These are phyloP conservation scores for Paelopatides confundens DNA, from an alignment of 53 echinoderm and acorn worm genomes.

Conservation along the genomic window DNA sequence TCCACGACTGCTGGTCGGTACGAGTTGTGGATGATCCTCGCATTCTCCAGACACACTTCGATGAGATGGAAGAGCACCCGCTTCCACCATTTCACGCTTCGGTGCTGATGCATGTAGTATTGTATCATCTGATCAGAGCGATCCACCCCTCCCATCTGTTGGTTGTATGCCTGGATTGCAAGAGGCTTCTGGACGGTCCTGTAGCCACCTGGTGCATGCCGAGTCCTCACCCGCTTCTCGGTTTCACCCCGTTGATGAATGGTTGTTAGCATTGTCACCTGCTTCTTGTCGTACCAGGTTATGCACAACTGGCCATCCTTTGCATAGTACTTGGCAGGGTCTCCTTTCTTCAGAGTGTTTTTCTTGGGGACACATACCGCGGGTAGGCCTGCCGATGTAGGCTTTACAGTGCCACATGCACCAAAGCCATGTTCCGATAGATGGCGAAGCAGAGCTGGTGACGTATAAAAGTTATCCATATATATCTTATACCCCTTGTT, in stretches of 20 bases:
- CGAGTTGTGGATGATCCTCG: background rate
- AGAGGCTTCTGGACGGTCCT: background rate
- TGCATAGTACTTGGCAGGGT: background rate
- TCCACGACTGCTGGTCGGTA: background rate
- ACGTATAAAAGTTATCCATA: constrained; percentile 29
- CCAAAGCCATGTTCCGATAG: background rate
- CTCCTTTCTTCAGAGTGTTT: constrained; percentile 8
- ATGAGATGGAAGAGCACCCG: background rate
- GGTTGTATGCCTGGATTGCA: background rate
- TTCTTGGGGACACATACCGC: constrained; percentile 19
- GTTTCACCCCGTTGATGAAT: background rate
- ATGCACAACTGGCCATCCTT: constrained; percentile 3
- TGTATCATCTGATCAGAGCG: constrained; percentile 19
- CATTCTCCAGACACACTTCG: background rate
- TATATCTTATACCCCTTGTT: constrained; percentile 36
- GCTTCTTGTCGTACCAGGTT: constrained; percentile 33
- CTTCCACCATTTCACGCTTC: constrained; percentile 20
- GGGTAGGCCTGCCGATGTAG: background rate
- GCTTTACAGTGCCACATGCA: constrained; percentile 30
- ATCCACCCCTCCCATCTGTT: constrained; percentile 31
- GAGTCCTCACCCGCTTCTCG: background rate
- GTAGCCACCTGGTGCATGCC: background rate
- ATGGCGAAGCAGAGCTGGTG: background rate
- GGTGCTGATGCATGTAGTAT: constrained; percentile 28
- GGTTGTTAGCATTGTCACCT: background rate